These are phyloP conservation scores for Siderastrea siderea DNA, from an alignment of 92 coral and sea anemone species.

Conservation along the genomic window DNA sequence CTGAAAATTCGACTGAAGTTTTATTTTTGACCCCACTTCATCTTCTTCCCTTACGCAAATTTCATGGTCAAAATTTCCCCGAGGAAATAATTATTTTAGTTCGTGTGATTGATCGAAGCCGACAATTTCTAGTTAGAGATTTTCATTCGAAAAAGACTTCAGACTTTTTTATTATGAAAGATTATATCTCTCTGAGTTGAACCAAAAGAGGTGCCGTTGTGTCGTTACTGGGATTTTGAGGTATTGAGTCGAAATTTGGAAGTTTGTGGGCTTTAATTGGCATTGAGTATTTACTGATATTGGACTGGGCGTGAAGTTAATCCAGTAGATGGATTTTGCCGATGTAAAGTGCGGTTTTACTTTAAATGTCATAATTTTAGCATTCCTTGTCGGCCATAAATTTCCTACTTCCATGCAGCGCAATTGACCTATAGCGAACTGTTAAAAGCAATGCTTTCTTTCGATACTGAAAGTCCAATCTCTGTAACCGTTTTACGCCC, in stretches of 20 bases:
- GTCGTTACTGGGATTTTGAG: not conserved
- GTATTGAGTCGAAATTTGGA: not conserved
- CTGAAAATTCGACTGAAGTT: not conserved
- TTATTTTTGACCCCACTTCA: slow-evolving; percentile 30
- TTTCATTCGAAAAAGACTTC: not conserved
- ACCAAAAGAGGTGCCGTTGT: no score
- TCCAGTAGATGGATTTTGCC: slow-evolving; percentile 1
- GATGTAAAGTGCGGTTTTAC: slow-evolving; percentile 2
- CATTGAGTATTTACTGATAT: slow-evolving; percentile 7
- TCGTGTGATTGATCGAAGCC: not conserved
- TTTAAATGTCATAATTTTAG: not conserved
- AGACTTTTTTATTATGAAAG: no score
- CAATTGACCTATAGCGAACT: not conserved
- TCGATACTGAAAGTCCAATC: no score
- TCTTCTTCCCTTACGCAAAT: not conserved
- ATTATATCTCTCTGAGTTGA: no score
- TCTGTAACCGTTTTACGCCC: no score
- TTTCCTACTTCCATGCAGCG: not conserved
- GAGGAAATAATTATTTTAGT: not conserved
- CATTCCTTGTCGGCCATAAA: not conserved
- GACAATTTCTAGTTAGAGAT: not conserved
- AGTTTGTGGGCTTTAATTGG: not conserved
- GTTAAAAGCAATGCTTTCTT: no score
- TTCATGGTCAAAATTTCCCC: not conserved
- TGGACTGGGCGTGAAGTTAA: not conserved